A percentile compares a stretch with the other conserved stretches of the same genome.
phyloP scores from a whole-genome alignment of 2,888 invertebrate species.

The Thera britannica region DNA sequence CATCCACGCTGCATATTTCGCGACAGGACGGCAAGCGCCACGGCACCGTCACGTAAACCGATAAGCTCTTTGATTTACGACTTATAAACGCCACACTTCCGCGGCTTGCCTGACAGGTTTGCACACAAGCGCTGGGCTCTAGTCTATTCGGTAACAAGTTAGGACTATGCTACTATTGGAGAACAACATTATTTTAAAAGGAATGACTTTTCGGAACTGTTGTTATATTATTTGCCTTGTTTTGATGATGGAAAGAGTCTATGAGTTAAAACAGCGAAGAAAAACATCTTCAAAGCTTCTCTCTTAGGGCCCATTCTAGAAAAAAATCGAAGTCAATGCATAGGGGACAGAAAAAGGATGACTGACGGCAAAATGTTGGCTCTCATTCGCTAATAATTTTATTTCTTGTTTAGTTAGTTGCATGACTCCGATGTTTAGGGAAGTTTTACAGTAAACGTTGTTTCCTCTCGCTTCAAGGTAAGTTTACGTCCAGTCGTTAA shows the following conservation, averaged over 20 bases:
- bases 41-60: constrained; percentile 60
- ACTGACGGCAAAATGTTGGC: no score
- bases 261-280: no score
- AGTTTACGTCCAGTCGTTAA: constrained; percentile 20
- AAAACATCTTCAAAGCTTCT: no score
- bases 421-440: no score
- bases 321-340: no score
- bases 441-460: not conserved
- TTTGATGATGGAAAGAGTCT: no score
- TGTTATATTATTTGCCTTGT: no score
- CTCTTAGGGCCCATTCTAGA: no score
- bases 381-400: no score
- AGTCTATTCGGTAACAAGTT: constrained; percentile 22
- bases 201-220: no score
- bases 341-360: no score
- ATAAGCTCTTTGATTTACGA: constrained; percentile 79
- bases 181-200: not conserved
- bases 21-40: constrained; percentile 51
- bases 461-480: constrained; percentile 4
- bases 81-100: constrained; percentile 76
- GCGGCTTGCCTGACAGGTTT: constrained; percentile 54
- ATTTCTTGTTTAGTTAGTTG: no score
- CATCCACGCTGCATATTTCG: constrained; percentile 68
- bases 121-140: constrained; percentile 32
- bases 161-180: constrained; percentile 22